phyloP scores from a whole-genome alignment of 2,797 vertebrate species.

The Enteromius argenteus region DNA sequence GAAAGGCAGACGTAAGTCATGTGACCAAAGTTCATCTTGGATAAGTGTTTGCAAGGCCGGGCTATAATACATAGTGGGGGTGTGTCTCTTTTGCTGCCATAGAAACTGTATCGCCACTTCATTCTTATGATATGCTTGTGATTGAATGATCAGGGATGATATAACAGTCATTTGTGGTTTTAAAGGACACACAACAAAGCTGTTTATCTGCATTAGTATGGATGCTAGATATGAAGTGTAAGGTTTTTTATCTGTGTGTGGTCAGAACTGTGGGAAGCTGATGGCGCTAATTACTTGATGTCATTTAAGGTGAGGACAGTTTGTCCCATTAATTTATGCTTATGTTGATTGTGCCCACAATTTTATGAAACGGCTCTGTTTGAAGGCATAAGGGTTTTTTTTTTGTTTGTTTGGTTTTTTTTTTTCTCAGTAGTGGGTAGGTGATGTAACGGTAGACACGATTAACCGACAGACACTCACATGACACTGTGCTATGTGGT shows the following conservation, averaged over 20 bases:
- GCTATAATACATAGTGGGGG: constrained; percentile 42
- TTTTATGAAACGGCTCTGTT: background rate
- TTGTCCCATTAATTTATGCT: background rate
- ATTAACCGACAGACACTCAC: background rate
- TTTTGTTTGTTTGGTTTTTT: background rate
- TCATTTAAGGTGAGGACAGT: background rate
- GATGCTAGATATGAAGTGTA: constrained; percentile 2
- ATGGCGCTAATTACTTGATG: background rate
- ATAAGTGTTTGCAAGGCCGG: constrained; percentile 48
- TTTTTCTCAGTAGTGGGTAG: background rate
- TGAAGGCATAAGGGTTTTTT: background rate
- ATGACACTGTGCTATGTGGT: too few species aligned
- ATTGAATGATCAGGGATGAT: constrained; percentile 9
- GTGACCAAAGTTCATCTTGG: constrained; percentile 60
- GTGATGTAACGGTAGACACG: background rate
- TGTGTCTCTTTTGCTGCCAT: constrained; percentile 46
- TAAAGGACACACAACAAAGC: constrained; percentile 11
- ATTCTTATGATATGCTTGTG: constrained; percentile 29
- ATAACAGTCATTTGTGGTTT: background rate
- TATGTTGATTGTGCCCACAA: background rate
- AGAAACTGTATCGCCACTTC: constrained; percentile 50
- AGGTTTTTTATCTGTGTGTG: too few species aligned
- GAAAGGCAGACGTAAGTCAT: constrained; percentile 58
- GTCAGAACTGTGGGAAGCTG: background rate
- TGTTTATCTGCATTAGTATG: background rate